Evolutionary conservation across 2,797 vertebrate genomes (phyloP), one percentile per base, ranked within the genome.

Genomic region (Halcyon badia): DNA sequence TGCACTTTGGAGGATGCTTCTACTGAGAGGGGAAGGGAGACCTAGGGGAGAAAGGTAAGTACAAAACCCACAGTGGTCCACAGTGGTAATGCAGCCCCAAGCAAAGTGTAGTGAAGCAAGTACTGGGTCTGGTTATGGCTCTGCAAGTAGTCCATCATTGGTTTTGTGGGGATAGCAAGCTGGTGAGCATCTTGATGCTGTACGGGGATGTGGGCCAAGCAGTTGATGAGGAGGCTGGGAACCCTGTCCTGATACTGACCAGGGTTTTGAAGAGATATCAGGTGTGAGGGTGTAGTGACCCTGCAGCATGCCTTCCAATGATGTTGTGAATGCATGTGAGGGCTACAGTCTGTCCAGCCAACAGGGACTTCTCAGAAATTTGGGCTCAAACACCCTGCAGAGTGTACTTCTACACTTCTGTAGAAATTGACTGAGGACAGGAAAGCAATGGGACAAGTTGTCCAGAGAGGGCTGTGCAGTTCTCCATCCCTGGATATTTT

Each of bases 401-500:
- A 41, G 15, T 7, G 3, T 79, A 52, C 30, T 49, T 83, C 39
- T n/a, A 9, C 52, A 41, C 30, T 77, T 85, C 48, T 84, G 26
- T 33, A 89, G 62, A 35, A 87, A 14, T 39, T 65, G 20, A 26
- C 26, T 30, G 51, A 88, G 42, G 39, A 54, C 42, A 60, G n/a
- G n/a, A 77, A 68, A 37, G 49, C 52, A 62, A 60, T 39, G 22
- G 44, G 26, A 61, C 9, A 77, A 10, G 14, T 28, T 89, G 9
- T 11, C 37, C 26, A 61, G 42, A 69, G 11, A 65, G 51, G 51
- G 30, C 54, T 78, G 14, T 78, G 8, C 8, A 52, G 24, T 81
- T 81, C 21, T 66, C 35, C 24, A 25, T 70, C 56, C 10, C 57
- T 73, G 28, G 37, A 37, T 82, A 42, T 90, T 91, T 90, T 95